Percentiles rank a stretch among this genome's conserved stretches.
These are phyloP conservation scores for Lasioglossum vierecki DNA, from an alignment of 2,888 invertebrate species.

Conservation along the genomic window DNA sequence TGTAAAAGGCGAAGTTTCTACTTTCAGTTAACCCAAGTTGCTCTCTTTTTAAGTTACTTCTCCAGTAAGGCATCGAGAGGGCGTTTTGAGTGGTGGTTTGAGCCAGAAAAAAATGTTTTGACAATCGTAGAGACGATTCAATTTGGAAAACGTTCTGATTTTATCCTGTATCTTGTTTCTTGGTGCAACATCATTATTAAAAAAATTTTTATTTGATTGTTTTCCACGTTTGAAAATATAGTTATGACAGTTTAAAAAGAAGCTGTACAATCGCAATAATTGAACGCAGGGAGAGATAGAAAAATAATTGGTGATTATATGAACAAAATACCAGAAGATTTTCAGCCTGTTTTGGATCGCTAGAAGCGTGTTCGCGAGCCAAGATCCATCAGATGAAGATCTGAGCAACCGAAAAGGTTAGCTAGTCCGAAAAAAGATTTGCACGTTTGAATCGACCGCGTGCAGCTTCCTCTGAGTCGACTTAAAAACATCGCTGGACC, in stretches of 20 bases:
- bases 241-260: neutral
- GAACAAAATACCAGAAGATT: neutral
- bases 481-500: neutral
- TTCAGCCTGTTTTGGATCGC: neutral
- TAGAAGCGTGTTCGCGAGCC: neutral
- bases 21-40: no score
- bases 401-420: conserved; percentile 6
- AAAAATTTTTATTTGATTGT: neutral
- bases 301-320: neutral
- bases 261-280: neutral
- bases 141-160: neutral
- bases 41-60: no score
- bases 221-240: neutral
- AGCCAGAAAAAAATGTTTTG: neutral
- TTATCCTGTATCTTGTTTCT: neutral
- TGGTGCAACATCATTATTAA: neutral
- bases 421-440: conserved; percentile 14
- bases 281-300: neutral
- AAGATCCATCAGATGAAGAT: conserved; percentile 4
- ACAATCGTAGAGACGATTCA: neutral
- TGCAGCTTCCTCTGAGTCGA: neutral
- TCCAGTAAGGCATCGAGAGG: no score
- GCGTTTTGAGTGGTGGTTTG: no score
- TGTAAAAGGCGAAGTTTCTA: no score
- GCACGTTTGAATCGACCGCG: neutral